Evolutionary conservation across 2,113 vertebrate species (phyloP).

Genomic region (Rhinolophus ferrumequinum): DNA sequence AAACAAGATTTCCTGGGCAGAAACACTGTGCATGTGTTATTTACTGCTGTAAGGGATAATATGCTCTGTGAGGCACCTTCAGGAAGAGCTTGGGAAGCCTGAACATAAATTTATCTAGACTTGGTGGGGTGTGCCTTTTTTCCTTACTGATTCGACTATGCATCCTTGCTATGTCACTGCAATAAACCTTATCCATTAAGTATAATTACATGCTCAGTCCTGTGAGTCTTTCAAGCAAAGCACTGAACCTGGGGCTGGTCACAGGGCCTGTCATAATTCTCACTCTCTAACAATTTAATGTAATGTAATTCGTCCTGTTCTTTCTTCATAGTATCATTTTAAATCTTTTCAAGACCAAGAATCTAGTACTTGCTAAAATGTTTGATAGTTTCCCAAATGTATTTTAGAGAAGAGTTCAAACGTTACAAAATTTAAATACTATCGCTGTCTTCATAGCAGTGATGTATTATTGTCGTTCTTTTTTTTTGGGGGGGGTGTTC

Average conservation of each 20-base stretch:
- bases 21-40: neutral
- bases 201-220: neutral
- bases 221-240: neutral
- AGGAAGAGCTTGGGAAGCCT: neutral
- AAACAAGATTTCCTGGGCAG: neutral
- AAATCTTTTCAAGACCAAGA: neutral
- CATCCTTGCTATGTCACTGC: neutral
- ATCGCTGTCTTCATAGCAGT: neutral
- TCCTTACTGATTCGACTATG: neutral
- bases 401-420: neutral
- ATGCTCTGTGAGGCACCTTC: neutral
- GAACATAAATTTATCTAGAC: neutral
- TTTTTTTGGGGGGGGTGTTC: neutral
- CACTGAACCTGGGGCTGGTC: neutral
- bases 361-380: neutral
- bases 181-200: neutral
- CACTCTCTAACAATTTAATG: neutral
- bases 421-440: neutral
- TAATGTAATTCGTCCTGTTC: neutral
- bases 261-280: neutral
- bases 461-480: neutral
- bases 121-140: neutral
- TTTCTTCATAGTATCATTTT: neutral
- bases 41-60: neutral
- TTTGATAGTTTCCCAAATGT: neutral